Evolutionary conservation across 2,797 vertebrate genomes (phyloP).

Genomic region (Coregonus suidteri): DNA sequence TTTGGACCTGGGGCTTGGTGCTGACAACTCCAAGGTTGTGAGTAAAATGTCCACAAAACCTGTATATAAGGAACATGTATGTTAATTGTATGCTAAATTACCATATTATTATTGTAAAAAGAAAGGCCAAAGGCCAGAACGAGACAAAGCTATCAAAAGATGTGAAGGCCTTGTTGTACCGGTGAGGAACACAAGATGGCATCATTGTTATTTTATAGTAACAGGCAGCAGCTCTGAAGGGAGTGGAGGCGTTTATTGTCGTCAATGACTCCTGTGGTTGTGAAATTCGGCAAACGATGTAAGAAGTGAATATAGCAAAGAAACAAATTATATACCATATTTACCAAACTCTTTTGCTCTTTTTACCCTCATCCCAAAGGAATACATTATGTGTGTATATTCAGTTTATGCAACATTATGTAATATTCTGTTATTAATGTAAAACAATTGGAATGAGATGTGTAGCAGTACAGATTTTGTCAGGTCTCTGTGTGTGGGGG

Average conservation of each 20-base stretch:
- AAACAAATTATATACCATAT: not conserved
- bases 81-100: too few relatives aligned
- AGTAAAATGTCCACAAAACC: too few relatives aligned
- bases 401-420: slow-evolving; percentile 38
- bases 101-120: not conserved
- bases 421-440: slow-evolving; percentile 55
- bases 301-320: too few relatives aligned
- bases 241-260: slow-evolving; percentile 16
- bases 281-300: slow-evolving; percentile 17
- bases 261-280: slow-evolving; percentile 36
- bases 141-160: slow-evolving; percentile 1
- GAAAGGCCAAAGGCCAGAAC: not conserved
- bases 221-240: slow-evolving; percentile 26
- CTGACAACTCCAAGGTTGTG: not conserved
- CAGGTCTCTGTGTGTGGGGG: slow-evolving; percentile 51
- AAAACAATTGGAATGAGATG: slow-evolving; percentile 51
- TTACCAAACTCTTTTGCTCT: not conserved
- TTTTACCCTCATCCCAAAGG: not conserved
- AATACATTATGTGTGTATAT: slow-evolving; percentile 32
- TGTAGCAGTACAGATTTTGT: slow-evolving; percentile 47
- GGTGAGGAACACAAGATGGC: slow-evolving; percentile 64
- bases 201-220: slow-evolving; percentile 32
- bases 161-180: slow-evolving; percentile 33
- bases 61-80: too few relatives aligned
- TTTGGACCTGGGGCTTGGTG: not conserved